Conservation (phyloP, 2,797 vertebrate species). For the Potorous gilbertii region DNA sequence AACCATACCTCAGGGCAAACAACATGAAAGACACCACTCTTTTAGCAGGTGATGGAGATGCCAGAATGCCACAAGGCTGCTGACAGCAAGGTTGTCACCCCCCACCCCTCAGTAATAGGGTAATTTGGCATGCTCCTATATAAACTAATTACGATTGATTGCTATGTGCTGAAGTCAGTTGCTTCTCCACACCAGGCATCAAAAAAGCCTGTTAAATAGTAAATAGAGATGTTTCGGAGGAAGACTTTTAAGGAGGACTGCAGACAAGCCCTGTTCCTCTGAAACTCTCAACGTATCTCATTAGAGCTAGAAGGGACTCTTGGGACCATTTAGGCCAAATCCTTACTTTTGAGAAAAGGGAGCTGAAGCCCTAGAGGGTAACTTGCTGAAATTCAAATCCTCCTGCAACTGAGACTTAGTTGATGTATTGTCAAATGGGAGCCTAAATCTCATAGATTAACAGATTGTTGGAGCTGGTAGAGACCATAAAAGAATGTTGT, state of each 20-base stretch:
- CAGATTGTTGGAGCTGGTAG: not conserved
- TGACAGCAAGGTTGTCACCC: not conserved
- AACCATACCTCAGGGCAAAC: not conserved
- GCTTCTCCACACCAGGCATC: not conserved
- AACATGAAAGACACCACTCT: not conserved
- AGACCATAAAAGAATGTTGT: not conserved
- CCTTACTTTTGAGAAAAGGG: not conserved
- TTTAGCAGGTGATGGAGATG: not conserved
- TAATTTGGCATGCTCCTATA: not conserved
- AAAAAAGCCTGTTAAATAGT: not conserved
- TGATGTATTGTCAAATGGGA: not conserved
- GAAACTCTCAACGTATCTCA: not conserved
- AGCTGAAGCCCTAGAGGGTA: not conserved
- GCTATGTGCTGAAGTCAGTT: not conserved
- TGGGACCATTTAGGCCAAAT: not conserved
- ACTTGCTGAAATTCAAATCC: not conserved
- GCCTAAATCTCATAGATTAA: not conserved
- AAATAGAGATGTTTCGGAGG: not conserved
- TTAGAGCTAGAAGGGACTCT: not conserved
- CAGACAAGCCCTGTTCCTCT: not conserved
- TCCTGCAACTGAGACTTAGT: not conserved
- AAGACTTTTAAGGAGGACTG: not conserved
- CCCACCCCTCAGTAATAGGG: not conserved
- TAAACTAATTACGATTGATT: not conserved
- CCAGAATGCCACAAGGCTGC: not conserved